Evolutionary conservation across 2,888 invertebrate genomes (phyloP).

Genomic region (Bibio marci): DNA sequence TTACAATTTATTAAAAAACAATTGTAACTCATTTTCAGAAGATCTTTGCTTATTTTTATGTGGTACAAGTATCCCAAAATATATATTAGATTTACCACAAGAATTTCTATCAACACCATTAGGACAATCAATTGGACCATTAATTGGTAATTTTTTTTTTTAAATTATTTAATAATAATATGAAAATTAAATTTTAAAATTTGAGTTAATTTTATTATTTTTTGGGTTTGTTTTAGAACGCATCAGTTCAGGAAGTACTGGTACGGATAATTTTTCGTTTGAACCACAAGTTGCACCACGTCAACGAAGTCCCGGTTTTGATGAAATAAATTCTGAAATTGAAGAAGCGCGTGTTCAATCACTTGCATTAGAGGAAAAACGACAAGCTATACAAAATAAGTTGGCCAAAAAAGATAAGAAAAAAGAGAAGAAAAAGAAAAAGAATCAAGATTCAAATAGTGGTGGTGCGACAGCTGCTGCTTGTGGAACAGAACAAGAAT

Average conservation of each 20-base stretch:
- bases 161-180: too few species aligned
- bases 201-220: background rate
- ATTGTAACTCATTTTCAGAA: constrained; percentile 82
- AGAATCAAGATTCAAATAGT: constrained; percentile 28
- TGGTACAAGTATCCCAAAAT: constrained; percentile 60
- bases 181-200: too few species aligned
- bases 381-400: constrained; percentile 53
- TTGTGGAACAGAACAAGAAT: constrained; percentile 14
- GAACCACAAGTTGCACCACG: constrained; percentile 17
- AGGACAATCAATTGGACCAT: constrained; percentile 35
- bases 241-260: background rate
- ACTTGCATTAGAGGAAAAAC: constrained; percentile 46
- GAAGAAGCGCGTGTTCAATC: constrained; percentile 57
- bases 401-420: constrained; percentile 55
- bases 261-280: constrained; percentile 5
- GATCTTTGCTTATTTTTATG: constrained; percentile 74
- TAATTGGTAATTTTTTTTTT: constrained; percentile 30
- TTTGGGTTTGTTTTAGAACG: background rate
- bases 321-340: constrained; percentile 52
- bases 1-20: constrained; percentile 68
- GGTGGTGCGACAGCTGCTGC: constrained; percentile 3
- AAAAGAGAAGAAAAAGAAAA: constrained; percentile 49
- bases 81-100: constrained; percentile 68
- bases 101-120: constrained; percentile 50
- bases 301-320: constrained; percentile 47